Conservation (phyloP, 2,797 vertebrate species). For the Hoplostethus mediterraneus region DNA sequence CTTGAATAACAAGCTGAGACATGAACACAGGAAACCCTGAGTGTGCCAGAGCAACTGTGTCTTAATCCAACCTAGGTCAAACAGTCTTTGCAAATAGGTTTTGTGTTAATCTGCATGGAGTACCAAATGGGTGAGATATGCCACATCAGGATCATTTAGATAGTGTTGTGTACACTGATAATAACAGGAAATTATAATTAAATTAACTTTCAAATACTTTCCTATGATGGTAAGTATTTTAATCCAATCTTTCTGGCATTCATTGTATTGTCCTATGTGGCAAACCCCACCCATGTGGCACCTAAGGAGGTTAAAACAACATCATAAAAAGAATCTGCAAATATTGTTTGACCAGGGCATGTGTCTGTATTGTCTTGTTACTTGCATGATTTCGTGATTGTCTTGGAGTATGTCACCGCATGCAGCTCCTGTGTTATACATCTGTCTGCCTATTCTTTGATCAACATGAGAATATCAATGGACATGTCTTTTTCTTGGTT, state of each 20-base stretch:
- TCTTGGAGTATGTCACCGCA: conserved; percentile 51
- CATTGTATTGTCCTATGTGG: too few relatives aligned
- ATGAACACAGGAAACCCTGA: not conserved
- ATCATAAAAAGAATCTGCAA: conserved; percentile 1
- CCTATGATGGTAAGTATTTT: conserved; percentile 6
- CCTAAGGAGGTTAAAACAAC: not conserved
- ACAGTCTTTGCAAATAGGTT: conserved; percentile 13
- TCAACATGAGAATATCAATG: conserved; percentile 36
- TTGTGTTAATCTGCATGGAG: conserved; percentile 1
- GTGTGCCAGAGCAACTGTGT: not conserved
- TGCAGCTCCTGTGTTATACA: conserved; percentile 47
- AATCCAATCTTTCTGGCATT: not conserved
- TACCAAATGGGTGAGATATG: not conserved
- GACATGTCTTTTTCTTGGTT: conserved; percentile 46
- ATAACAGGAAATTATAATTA: not conserved
- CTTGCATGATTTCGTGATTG: conserved; percentile 66
- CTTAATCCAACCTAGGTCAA: conserved; percentile 27
- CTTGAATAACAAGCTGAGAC: conserved; percentile 1
- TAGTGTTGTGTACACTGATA: not conserved
- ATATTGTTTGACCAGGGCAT: conserved; percentile 31
- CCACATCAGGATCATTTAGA: not conserved
- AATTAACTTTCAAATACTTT: conserved; percentile 9
- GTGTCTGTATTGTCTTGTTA: conserved; percentile 48
- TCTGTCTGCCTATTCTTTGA: conserved; percentile 15
- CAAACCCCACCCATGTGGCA: too few relatives aligned